phyloP scores from a whole-genome alignment of 2,888 invertebrate genomes.

The Phytoseiulus persimilis region DNA sequence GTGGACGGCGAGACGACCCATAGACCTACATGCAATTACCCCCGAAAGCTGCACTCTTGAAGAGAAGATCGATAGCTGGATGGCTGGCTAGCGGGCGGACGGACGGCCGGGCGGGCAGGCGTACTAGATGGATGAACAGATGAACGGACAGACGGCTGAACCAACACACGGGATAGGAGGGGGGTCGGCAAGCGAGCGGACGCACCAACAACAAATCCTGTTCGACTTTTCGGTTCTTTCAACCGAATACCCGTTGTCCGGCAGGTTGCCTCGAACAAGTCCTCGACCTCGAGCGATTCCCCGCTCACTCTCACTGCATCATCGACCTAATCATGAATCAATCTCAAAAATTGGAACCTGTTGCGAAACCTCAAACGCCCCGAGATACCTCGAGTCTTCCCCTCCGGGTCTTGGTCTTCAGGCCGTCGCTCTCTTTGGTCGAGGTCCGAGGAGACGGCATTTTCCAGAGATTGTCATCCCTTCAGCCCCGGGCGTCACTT shows the following conservation, averaged over 20 bases:
- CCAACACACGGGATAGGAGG: neutral
- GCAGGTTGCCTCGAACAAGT: too few relatives aligned
- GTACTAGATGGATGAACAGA: neutral
- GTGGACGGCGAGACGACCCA: neutral
- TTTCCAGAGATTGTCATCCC: too few relatives aligned
- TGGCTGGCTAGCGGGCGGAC: neutral
- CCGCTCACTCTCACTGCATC: too few relatives aligned
- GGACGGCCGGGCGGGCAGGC: neutral
- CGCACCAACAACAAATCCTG: neutral
- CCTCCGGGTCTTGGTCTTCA: too few relatives aligned
- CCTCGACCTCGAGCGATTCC: too few relatives aligned
- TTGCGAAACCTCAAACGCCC: too few relatives aligned
- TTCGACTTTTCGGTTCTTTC: neutral
- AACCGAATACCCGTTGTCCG: neutral
- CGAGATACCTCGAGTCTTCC: too few relatives aligned
- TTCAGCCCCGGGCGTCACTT: too few relatives aligned
- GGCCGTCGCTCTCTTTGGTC: too few relatives aligned
- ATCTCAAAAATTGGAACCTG: too few relatives aligned
- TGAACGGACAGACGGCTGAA: neutral
- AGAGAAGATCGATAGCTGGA: neutral
- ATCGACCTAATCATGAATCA: too few relatives aligned
- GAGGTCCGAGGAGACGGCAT: too few relatives aligned
- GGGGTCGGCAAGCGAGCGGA: neutral
- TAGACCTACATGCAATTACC: neutral
- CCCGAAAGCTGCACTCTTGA: neutral